These are phyloP conservation scores for Crypturellus tataupa DNA, from an alignment of 2,797 vertebrate species.

Conservation along the genomic window DNA sequence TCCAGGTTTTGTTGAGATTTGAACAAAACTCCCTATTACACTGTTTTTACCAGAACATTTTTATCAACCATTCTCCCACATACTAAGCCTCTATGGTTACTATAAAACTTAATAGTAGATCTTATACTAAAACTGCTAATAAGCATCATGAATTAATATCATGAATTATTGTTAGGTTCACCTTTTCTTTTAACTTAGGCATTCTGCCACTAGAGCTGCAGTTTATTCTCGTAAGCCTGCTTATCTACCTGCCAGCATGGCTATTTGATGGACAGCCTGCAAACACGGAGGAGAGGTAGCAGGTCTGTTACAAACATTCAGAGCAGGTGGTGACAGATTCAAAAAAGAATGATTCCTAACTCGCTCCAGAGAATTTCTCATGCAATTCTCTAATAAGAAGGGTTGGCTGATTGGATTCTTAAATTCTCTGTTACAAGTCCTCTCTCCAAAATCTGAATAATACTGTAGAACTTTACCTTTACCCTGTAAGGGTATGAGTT, in stretches of 20 bases:
- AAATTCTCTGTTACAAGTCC: background rate
- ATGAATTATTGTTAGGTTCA: background rate
- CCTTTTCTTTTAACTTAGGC: background rate
- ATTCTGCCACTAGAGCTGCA: background rate
- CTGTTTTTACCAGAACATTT: background rate
- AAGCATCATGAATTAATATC: background rate
- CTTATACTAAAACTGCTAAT: background rate
- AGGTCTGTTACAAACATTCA: background rate
- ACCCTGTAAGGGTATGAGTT: background rate
- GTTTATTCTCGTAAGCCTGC: background rate
- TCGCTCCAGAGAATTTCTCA: background rate
- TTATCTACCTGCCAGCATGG: background rate
- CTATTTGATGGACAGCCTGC: background rate
- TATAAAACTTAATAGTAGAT: background rate
- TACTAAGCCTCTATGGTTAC: fast-evolving
- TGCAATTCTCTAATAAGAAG: background rate
- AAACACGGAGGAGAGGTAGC: background rate
- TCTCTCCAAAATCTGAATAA: background rate
- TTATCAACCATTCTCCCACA: background rate
- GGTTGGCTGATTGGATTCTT: background rate
- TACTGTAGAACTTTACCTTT: background rate
- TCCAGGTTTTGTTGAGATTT: background rate
- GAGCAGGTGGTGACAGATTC: background rate
- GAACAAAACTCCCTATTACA: background rate
- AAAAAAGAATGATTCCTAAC: background rate